Percentiles rank a stretch among this genome's conserved stretches.
Evolutionary conservation across 2,113 vertebrate genomes (phyloP).

Genomic region (Astatoreochromis straeleni): DNA sequence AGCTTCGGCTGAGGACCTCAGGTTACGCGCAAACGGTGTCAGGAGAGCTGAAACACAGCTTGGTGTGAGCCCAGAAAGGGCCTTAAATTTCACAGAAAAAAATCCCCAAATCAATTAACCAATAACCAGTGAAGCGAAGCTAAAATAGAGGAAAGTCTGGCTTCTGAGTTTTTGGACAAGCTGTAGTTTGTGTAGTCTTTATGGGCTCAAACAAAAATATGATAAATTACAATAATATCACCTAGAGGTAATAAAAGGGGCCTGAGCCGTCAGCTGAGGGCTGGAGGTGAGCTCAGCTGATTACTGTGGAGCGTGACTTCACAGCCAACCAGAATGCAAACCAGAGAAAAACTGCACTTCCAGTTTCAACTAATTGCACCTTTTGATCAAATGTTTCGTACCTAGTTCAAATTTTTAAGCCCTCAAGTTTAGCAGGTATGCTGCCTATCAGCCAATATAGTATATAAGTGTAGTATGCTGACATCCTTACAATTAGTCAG

Average conservation of each 20-base stretch:
- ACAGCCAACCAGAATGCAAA: not conserved
- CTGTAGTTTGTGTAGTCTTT: not conserved
- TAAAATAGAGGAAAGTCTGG: not conserved
- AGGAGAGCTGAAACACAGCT: not conserved
- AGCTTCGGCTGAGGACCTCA: not conserved
- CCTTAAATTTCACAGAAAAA: not conserved
- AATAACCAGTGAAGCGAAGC: not conserved
- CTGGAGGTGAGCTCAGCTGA: not conserved
- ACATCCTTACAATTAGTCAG: not conserved
- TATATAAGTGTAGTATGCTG: not conserved
- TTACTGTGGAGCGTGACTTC: not conserved
- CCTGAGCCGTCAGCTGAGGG: not conserved
- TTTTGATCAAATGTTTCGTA: not conserved
- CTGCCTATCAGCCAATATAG: not conserved
- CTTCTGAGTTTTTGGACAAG: not conserved
- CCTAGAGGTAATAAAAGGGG: not conserved
- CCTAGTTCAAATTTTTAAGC: not conserved
- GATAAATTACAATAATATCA: not conserved
- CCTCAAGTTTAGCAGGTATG: not conserved
- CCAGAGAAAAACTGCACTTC: not conserved
- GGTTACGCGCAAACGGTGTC: not conserved
- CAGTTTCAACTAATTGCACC: rapidly evolving
- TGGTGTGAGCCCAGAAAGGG: not conserved
- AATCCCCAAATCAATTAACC: not conserved
- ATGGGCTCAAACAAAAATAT: not conserved